Evolutionary conservation across 2,113 vertebrate species (phyloP), one percentile per base, ranked within the genome.

Genomic region (Candoia aspera): DNA sequence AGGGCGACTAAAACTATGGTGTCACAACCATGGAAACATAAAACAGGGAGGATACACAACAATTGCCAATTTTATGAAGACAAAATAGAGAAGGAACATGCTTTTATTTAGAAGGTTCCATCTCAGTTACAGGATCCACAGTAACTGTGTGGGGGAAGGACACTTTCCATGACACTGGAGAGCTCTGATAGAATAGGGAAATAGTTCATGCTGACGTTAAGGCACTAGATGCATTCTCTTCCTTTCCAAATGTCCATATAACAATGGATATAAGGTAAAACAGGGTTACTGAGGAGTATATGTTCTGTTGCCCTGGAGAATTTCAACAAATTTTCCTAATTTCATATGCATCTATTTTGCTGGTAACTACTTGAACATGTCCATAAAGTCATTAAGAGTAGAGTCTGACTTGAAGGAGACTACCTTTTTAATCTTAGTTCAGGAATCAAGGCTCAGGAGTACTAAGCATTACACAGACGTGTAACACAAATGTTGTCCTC

Each of bases 1-100:
- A 95, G 95, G 91, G 94, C 95, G 96, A 96, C 95, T 93, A 94
- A 92, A 96, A 96, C 93, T 2, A 37, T 37, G n/a, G 94, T 95
- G 94, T 93, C 93, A 96, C 92, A 95, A 96, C 95, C 94, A 93
- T 95, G 91, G 92, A 95, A 95, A 93, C 93, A 96, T 95, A 96
- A 95, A 96, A 95, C 95, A 94, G 95, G 94, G 96, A 96, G 94
- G 95, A 96, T 90, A 94, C 26, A 13, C 21, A 42, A 83, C 86
- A 59, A n/a, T 57, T 57, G 8, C 21, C 17, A 33, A 29, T 54
- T 86, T n/a, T 55, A 15, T 37, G 33, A 87, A 58, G n/a, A 37
- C 23, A 59, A 58, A 87, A 87, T 59, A 87, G 54, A 2, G n/a
- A 59, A 87, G 11, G 26, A 26, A 29, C 8, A 86, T 55, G 54